These are phyloP conservation scores for Gasterosteus aculeatus DNA, from an alignment of 2,113 vertebrate species.

Conservation along the genomic window DNA sequence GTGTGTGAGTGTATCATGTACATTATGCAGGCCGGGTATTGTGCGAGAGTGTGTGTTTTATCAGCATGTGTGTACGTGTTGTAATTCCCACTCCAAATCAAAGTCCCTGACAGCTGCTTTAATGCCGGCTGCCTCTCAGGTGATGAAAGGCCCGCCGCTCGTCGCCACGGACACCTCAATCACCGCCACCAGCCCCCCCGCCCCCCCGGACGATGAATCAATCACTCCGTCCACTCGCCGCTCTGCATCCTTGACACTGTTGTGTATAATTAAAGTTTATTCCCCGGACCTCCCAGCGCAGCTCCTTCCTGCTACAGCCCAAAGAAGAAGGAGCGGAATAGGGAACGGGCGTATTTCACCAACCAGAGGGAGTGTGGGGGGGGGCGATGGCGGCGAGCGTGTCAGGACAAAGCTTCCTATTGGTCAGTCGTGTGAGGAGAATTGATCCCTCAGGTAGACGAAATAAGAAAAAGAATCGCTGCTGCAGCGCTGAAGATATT, in stretches of 20 bases:
- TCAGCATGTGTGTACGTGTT: constrained; percentile 44
- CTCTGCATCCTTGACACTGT: constrained; percentile 69
- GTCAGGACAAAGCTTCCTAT: neutral
- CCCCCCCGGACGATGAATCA: constrained; percentile 59
- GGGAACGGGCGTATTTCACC: constrained; percentile 65
- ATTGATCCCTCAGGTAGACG: neutral
- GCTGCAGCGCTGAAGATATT: too few relatives aligned
- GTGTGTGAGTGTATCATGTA: constrained; percentile 34
- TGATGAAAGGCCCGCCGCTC: constrained; percentile 69
- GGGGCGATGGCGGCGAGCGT: neutral
- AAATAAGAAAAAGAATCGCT: too few relatives aligned
- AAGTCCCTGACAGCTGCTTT: constrained; percentile 79
- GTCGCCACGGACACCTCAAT: constrained; percentile 60
- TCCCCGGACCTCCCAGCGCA: constrained; percentile 67
- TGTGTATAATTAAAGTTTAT: constrained; percentile 78
- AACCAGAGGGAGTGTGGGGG: constrained; percentile 16
- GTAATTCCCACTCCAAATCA: constrained; percentile 79
- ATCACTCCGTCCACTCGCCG: constrained; percentile 64
- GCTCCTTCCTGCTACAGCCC: constrained; percentile 28
- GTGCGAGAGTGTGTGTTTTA: constrained; percentile 61
- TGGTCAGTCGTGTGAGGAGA: neutral
- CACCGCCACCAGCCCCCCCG: constrained; percentile 6
- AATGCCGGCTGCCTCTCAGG: constrained; percentile 75
- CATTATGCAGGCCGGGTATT: constrained; percentile 58
- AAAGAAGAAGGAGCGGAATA: constrained; percentile 47